Conservation (phyloP, 2,797 vertebrate genomes). For the Molossus alvarezi region DNA sequence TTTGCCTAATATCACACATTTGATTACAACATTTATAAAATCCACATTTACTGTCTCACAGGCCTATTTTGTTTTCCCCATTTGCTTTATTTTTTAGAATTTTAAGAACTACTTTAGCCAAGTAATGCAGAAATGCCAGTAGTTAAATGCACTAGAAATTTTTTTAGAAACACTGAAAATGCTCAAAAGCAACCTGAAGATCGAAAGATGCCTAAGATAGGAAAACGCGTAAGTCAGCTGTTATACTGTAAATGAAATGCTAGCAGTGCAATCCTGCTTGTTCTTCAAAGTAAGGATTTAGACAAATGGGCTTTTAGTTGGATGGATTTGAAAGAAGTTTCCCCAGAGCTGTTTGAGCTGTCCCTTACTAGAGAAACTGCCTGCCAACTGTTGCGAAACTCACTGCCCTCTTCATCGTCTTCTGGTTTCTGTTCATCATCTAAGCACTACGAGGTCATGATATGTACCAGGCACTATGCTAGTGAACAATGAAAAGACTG, state of each 20-base stretch:
- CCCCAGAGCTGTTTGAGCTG: background rate
- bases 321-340: background rate
- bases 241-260: background rate
- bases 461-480: background rate
- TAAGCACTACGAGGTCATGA: background rate
- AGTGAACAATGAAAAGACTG: background rate
- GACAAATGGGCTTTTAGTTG: background rate
- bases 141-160: background rate
- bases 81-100: background rate
- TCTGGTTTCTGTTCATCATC: background rate
- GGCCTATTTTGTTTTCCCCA: background rate
- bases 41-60: background rate
- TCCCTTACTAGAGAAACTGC: background rate
- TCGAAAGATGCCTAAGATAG: background rate
- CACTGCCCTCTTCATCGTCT: background rate
- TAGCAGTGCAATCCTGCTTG: background rate
- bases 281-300: background rate
- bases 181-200: background rate
- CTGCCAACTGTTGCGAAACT: background rate
- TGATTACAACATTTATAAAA: background rate
- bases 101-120: constrained; percentile 14
- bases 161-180: background rate
- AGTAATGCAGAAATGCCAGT: constrained; percentile 39
- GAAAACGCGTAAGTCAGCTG: background rate
- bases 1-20: background rate